These are phyloP conservation scores for Anticlea derivata DNA, from an alignment of 2,888 invertebrate species.

Conservation along the genomic window DNA sequence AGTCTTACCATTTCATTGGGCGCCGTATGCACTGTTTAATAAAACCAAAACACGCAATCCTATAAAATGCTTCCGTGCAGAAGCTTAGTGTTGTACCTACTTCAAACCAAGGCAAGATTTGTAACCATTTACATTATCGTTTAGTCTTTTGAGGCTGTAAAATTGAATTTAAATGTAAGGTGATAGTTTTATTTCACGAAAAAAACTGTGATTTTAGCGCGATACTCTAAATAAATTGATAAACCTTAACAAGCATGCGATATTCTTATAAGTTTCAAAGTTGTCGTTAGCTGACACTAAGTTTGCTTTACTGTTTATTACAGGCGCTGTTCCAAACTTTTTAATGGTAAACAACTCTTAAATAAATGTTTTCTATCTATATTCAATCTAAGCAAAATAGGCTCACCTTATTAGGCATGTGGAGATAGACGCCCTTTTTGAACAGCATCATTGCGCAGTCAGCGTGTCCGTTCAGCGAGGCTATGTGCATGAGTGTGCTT, in stretches of 20 bases:
- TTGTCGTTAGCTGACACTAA: background rate
- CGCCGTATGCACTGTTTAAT: slow-evolving; percentile 45
- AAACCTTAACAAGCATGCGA: background rate
- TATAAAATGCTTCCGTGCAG: slow-evolving; percentile 46
- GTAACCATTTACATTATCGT: slow-evolving; percentile 23
- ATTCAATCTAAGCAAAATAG: background rate
- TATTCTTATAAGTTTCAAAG: background rate
- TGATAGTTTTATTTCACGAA: slow-evolving; percentile 5
- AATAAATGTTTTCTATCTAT: too few relatives aligned
- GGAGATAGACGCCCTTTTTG: slow-evolving; percentile 98
- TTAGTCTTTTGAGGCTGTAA: slow-evolving; percentile 6
- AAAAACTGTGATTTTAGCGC: too few relatives aligned
- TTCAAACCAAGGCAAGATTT: slow-evolving; percentile 33
- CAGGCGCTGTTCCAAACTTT: slow-evolving; percentile 3
- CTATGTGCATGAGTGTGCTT: slow-evolving; percentile 99
- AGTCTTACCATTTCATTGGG: slow-evolving; percentile 32
- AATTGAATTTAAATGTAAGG: background rate
- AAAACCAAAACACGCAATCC: slow-evolving; percentile 49
- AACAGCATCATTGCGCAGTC: slow-evolving; percentile 99
- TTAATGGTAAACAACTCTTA: background rate
- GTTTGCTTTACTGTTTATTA: slow-evolving; percentile 7
- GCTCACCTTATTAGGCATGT: slow-evolving; percentile 98
- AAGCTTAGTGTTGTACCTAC: slow-evolving; percentile 27
- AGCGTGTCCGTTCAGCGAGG: slow-evolving; percentile 98
- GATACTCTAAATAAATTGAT: too few relatives aligned